These are phyloP conservation scores for Plodia interpunctella DNA, from an alignment of 1,140 invertebrate genomes.

Conservation along the genomic window DNA sequence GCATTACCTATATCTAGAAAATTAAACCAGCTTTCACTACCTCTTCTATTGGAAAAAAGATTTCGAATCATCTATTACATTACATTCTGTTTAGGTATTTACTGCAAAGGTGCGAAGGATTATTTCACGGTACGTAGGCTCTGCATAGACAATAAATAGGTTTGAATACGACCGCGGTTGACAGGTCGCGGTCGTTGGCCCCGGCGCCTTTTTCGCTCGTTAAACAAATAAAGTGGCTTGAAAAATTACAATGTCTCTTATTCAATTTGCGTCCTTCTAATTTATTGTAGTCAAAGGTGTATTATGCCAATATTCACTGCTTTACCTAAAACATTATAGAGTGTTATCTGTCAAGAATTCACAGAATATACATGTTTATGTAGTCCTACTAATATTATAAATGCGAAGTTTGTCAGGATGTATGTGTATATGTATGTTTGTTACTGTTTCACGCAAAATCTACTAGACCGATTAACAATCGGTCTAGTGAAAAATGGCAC, in stretches of 20 bases:
- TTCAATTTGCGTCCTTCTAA: constrained; percentile 9
- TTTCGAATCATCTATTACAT: not conserved
- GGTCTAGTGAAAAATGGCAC: too few species aligned
- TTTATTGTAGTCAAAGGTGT: not conserved
- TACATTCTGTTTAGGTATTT: not conserved
- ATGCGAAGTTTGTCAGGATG: too few species aligned
- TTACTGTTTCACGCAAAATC: too few species aligned
- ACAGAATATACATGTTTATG: too few species aligned
- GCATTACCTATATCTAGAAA: too few species aligned
- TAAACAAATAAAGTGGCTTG: constrained; percentile 22
- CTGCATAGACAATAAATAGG: constrained; percentile 24
- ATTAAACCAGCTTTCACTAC: too few species aligned
- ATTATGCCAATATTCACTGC: too few species aligned
- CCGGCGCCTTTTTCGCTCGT: constrained; percentile 17
- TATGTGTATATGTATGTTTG: too few species aligned
- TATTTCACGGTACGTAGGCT: constrained; percentile 40
- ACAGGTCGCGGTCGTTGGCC: constrained; percentile 19
- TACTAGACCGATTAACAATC: too few species aligned
- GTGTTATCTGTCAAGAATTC: too few species aligned
- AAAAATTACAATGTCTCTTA: constrained; percentile 17
- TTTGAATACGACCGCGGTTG: constrained; percentile 11
- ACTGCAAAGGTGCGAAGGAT: constrained; percentile 35
- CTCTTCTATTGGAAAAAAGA: not conserved
- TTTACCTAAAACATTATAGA: too few species aligned
- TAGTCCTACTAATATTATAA: too few species aligned